phyloP scores from a whole-genome alignment of 2,113 vertebrate genomes.

The Eudyptes chrysolophus region DNA sequence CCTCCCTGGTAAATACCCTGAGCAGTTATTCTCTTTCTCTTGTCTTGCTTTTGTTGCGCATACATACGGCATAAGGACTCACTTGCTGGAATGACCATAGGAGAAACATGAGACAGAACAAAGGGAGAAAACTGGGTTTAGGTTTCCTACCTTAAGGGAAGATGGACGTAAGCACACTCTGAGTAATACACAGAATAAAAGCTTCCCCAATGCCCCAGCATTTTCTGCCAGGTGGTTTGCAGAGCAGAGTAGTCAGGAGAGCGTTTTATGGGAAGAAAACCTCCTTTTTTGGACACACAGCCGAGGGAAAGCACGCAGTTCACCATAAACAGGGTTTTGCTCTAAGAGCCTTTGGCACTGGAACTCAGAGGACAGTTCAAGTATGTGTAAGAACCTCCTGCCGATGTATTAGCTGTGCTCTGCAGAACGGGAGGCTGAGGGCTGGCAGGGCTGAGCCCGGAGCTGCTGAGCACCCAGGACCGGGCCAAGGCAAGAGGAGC shows the following conservation, averaged over 20 bases:
- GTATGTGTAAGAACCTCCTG: not conserved
- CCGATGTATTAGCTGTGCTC: not conserved
- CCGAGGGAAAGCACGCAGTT: not conserved
- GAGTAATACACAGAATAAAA: not conserved
- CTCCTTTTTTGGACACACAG: not conserved
- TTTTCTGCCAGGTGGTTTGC: not conserved
- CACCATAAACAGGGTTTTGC: not conserved
- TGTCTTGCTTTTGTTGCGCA: accelerated
- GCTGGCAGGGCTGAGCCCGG: not conserved
- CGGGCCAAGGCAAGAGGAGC: not conserved
- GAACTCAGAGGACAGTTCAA: not conserved
- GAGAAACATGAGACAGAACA: not conserved
- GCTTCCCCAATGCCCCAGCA: not conserved
- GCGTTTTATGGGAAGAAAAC: not conserved
- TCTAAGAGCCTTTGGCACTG: not conserved
- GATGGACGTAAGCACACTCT: not conserved
- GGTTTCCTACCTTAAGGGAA: not conserved
- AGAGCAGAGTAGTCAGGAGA: not conserved
- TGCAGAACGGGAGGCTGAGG: not conserved
- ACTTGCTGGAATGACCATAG: not conserved
- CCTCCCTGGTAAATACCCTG: not conserved
- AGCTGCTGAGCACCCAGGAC: not conserved
- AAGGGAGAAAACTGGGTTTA: not conserved
- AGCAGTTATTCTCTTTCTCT: not conserved
- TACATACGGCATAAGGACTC: not conserved